phyloP scores from a whole-genome alignment of 2,113 vertebrate genomes.

The Brachirus orientalis region DNA sequence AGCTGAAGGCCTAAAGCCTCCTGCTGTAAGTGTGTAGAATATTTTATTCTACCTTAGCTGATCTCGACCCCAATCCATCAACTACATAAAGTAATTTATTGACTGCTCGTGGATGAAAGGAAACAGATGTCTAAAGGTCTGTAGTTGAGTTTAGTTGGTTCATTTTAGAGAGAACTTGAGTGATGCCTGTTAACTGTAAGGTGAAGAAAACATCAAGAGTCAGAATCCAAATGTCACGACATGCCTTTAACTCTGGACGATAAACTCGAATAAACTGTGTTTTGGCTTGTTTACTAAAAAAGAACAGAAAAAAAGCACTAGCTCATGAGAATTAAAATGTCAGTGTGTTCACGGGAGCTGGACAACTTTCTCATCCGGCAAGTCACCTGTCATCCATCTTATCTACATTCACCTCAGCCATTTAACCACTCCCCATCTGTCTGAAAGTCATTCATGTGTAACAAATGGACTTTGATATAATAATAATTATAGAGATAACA shows the following conservation, averaged over 20 bases:
- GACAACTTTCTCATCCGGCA: conserved; percentile 6
- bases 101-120: no score
- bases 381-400: conserved; percentile 9
- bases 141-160: no score
- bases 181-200: no score
- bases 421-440: neutral
- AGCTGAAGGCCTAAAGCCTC: no score
- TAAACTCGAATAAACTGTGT: neutral
- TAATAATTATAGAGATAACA: neutral
- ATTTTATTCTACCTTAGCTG: no score
- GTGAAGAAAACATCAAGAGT: conserved; percentile 15
- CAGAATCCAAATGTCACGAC: neutral
- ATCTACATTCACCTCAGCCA: neutral
- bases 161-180: no score
- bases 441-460: neutral
- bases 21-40: no score
- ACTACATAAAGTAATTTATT: no score
- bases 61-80: no score
- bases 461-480: neutral
- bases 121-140: no score
- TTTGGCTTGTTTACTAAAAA: conserved; percentile 14
- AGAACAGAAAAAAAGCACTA: neutral
- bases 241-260: no score
- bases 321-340: conserved; percentile 31
- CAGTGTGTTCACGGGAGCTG: conserved; percentile 21